phyloP scores from a whole-genome alignment of 2,888 invertebrate genomes.

The Ichneumoninae sp. region DNA sequence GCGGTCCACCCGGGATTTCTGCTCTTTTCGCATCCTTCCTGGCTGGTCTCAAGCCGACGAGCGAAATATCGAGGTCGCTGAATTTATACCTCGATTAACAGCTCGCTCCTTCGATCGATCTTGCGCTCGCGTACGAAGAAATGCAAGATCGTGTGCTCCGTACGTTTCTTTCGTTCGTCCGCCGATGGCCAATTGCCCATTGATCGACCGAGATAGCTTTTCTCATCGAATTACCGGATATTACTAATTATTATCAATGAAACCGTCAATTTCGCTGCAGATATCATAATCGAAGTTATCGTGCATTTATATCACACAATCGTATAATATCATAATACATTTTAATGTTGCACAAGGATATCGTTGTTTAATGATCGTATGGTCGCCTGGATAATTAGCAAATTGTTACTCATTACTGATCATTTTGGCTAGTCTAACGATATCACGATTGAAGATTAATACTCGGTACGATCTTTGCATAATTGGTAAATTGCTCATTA shows the following conservation, averaged over 20 bases:
- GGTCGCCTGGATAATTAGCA: not conserved
- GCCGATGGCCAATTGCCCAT: constrained; percentile 51
- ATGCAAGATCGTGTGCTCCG: constrained; percentile 26
- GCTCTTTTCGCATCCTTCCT: constrained; percentile 62
- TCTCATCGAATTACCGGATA: constrained; percentile 41
- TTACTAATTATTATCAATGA: constrained; percentile 57
- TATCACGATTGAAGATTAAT: not conserved
- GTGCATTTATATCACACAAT: constrained; percentile 1
- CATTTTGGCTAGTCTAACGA: not conserved
- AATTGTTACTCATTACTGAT: not conserved
- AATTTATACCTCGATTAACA: constrained; percentile 70
- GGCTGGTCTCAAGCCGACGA: constrained; percentile 51
- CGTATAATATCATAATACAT: not conserved
- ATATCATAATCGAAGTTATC: constrained; percentile 50
- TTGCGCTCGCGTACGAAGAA: not conserved
- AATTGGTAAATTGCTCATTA: not conserved
- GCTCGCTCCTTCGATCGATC: constrained; percentile 15
- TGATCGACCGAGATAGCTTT: constrained; percentile 41
- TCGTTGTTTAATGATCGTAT: not conserved
- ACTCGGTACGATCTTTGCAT: not conserved
- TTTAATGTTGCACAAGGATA: not conserved
- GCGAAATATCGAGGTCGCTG: constrained; percentile 68
- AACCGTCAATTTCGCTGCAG: constrained; percentile 49
- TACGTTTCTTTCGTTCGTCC: constrained; percentile 26
- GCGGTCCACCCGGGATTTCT: constrained; percentile 62